These are phyloP conservation scores for Sesia apiformis DNA, from an alignment of 2,888 invertebrate genomes.

Conservation along the genomic window DNA sequence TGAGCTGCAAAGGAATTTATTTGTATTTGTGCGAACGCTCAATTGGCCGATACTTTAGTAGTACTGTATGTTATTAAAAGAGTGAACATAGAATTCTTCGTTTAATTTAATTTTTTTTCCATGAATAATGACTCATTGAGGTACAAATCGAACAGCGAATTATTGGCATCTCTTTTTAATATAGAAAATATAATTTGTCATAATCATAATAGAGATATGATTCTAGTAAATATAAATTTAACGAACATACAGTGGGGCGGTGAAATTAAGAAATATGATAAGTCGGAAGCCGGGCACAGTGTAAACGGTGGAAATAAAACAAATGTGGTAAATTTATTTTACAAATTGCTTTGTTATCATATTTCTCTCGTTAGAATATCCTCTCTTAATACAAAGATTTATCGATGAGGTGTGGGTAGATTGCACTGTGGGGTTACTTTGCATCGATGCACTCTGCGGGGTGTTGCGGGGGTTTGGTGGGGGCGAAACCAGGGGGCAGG, in stretches of 20 bases:
- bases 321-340: conserved; percentile 74
- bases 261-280: conserved; percentile 51
- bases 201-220: conserved; percentile 62
- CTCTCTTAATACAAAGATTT: conserved; percentile 73
- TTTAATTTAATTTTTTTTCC: conserved; percentile 55
- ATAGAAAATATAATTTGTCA: conserved; percentile 64
- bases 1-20: too few relatives aligned
- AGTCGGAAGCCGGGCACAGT: conserved; percentile 22
- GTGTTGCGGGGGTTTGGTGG: conserved; percentile 46
- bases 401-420: conserved; percentile 48
- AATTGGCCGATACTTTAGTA: too few relatives aligned
- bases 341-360: conserved; percentile 74
- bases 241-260: conserved; percentile 47
- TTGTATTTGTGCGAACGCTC: too few relatives aligned
- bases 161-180: conserved; percentile 64
- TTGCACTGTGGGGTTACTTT: conserved; percentile 44
- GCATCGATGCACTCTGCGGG: conserved; percentile 71
- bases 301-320: conserved; percentile 61
- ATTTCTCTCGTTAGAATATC: conserved; percentile 74
- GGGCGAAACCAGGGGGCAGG: conserved; percentile 66
- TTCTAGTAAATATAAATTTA: conserved; percentile 50
- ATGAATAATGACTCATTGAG: conserved; percentile 53
- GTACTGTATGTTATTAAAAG: conserved; percentile 38
- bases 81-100: conserved; percentile 36
- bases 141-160: conserved; percentile 61